Percentiles rank a stretch among this genome's conserved stretches.
Conservation (phyloP, 2,888 invertebrate genomes). For the Dexiosoma caninum region DNA sequence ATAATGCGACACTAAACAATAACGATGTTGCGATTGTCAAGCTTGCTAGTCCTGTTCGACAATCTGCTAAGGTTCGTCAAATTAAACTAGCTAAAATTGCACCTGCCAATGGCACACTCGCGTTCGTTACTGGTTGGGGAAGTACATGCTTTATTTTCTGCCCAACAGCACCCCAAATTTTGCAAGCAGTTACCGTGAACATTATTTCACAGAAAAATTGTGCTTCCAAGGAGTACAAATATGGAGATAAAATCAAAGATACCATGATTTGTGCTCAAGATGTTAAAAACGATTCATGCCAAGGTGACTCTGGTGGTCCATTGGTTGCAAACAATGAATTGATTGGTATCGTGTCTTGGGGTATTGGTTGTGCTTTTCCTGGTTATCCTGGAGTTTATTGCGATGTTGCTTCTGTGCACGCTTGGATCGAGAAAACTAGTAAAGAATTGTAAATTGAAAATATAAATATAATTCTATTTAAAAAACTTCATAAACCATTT, state of each 20-base stretch:
- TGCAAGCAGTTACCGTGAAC: conserved; percentile 76
- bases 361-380: conserved; percentile 68
- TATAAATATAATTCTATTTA: too few relatives aligned
- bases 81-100: conserved; percentile 74
- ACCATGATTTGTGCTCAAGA: conserved; percentile 71
- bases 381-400: conserved; percentile 71
- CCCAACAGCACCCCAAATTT: conserved; percentile 49
- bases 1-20: conserved; percentile 77
- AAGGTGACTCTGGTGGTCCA: conserved; percentile 75
- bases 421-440: too few relatives aligned
- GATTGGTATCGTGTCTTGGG: conserved; percentile 74
- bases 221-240: conserved; percentile 74
- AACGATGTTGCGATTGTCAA: conserved; percentile 81
- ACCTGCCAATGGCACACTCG: conserved; percentile 54
- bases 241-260: conserved; percentile 64
- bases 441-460: too few relatives aligned
- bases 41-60: conserved; percentile 77
- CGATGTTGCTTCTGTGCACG: too few relatives aligned
- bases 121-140: conserved; percentile 67
- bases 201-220: conserved; percentile 77
- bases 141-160: background rate
- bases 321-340: conserved; percentile 67
- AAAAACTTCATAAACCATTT: too few relatives aligned
- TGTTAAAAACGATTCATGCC: conserved; percentile 69
- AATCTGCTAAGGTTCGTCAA: conserved; percentile 73